Base-by-base conservation (phyloP, 2,797 vertebrate species). In the Eutrigla gurnardus region DNA sequence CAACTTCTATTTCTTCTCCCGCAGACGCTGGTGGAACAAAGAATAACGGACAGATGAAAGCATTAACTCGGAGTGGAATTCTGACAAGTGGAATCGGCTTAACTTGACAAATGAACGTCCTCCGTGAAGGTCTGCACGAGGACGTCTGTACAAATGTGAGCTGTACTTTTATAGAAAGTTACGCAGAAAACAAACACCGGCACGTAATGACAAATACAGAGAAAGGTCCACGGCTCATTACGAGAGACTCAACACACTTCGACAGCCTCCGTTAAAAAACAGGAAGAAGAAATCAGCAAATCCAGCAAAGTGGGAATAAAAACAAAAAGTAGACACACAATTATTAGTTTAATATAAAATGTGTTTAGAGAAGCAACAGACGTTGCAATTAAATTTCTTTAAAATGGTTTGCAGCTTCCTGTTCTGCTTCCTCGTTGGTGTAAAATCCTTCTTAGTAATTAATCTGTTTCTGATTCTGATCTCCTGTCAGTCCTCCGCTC, bases 1-100 rank as follows among this genome's bases (percentile, higher is more conserved):
- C 43, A 74, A 83, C 64, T 64, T 64, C 60, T 63, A 3, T 65
- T 70, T 80, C 60, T 69, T 73, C 49, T 25, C 52, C 18, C 3
- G 42, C 18, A 55, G 58, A 81, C 60, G 79, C 69, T 83, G 72
- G 66, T 82, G 83, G 84, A 81, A 82, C 80, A 86, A 88, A 86
- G 83, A 86, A 79, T 65, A 70, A 78, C 75, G 65, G 77, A 82
- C 77, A 79, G 81, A 88, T 85, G 61, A 78, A 84, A 85, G 82
- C 88, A 90, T 86, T 80, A 88, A 81, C 75, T 86, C 46, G 74
- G 77, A 83, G 81, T 80, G 70, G 53, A 92, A 85, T 85, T 86
- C 83, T 89, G 90, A 92, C 88, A 86, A 79, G 83, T 81, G 80
- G 64, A 87, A 91, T 90, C 78, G 74, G 87, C 86, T 88, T 89